Evolutionary conservation across 2,888 invertebrate species (phyloP).

Genomic region (Dynastes tityus): DNA sequence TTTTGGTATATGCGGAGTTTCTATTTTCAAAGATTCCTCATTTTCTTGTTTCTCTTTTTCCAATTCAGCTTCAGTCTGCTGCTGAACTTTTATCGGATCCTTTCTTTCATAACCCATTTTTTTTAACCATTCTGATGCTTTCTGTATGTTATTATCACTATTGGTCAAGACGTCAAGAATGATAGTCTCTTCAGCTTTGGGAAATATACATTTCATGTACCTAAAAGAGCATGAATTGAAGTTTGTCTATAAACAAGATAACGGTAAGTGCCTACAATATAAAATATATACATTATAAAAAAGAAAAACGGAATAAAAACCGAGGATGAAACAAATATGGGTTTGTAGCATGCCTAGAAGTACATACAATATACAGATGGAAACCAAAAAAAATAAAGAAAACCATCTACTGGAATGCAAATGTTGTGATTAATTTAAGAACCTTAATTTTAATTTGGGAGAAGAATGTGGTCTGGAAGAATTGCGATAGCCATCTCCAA

Average conservation of each 20-base stretch:
- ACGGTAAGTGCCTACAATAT: background rate
- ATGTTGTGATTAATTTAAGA: conserved; percentile 60
- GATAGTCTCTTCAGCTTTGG: conserved; percentile 90
- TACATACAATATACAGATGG: conserved; percentile 28
- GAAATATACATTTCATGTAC: conserved; percentile 93
- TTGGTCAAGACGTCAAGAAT: conserved; percentile 88
- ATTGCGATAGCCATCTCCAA: conserved; percentile 73
- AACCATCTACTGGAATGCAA: conserved; percentile 44
- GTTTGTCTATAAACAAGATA: background rate
- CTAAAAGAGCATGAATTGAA: conserved; percentile 71
- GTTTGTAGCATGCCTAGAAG: conserved; percentile 41
- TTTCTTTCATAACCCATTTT: conserved; percentile 88
- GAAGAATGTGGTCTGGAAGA: conserved; percentile 79
- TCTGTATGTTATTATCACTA: conserved; percentile 93
- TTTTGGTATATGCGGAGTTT: conserved; percentile 74
- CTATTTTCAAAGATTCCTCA: conserved; percentile 54
- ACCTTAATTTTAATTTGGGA: conserved; percentile 95
- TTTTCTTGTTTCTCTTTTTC: conserved; percentile 59
- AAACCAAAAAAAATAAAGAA: conserved; percentile 46
- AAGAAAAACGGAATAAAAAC: conserved; percentile 62
- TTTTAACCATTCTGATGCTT: conserved; percentile 86
- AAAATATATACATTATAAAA: conserved; percentile 50
- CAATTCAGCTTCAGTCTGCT: conserved; percentile 70
- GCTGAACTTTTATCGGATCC: conserved; percentile 75
- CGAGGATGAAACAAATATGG: conserved; percentile 61